Conservation (phyloP, 2,797 vertebrate genomes). For the Natrix natrix region DNA sequence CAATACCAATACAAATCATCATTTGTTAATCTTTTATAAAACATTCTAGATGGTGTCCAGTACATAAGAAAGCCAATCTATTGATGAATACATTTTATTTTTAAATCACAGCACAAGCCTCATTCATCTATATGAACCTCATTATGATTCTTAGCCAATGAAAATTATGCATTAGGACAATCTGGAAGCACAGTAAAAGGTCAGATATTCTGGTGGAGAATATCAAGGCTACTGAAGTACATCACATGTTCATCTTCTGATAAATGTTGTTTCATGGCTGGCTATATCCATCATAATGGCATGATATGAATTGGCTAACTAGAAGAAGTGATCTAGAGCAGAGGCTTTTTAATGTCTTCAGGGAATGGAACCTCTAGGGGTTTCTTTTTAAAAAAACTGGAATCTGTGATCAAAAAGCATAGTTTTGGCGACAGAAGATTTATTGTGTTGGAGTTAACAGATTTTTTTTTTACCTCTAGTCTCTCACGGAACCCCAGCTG, state of each 20-base stretch:
- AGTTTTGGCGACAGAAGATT: neutral
- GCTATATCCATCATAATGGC: neutral
- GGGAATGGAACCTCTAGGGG: neutral
- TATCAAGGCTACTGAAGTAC: neutral
- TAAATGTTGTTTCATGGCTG: neutral
- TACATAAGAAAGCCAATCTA: neutral
- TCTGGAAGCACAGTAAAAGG: neutral
- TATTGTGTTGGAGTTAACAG: neutral
- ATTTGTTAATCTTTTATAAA: neutral
- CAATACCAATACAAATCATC: neutral
- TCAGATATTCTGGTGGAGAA: neutral
- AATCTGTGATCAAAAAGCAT: neutral
- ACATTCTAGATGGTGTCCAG: neutral
- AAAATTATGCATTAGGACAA: neutral
- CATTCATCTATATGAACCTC: neutral
- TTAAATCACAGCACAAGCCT: neutral
- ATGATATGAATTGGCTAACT: neutral
- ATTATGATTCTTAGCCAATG: neutral
- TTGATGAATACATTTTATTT: neutral
- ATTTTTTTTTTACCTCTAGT: neutral
- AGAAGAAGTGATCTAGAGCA: neutral
- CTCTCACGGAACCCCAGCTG: neutral
- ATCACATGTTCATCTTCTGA: neutral
- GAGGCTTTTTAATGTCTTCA: neutral
- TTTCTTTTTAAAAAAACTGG: neutral